Evolutionary conservation across 2,797 vertebrate genomes (phyloP).

Genomic region (Glyptemys insculpta): DNA sequence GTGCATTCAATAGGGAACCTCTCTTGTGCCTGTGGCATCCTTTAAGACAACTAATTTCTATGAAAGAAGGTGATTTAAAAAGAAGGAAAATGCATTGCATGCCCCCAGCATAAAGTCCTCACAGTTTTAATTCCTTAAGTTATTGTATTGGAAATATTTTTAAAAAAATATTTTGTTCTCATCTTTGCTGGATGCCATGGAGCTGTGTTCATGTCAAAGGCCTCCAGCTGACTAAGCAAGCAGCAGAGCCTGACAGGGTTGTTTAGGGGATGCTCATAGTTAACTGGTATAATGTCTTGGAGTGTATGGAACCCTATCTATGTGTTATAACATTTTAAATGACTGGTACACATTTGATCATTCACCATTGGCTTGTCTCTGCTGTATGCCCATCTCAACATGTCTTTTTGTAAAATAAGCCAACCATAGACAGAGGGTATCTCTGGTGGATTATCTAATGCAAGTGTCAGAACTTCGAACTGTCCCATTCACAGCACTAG

Average conservation of each 20-base stretch:
- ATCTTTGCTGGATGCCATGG: not conserved
- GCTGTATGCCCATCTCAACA: not conserved
- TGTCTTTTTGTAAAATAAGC: not conserved
- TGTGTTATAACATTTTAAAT: not conserved
- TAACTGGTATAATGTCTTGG: not conserved
- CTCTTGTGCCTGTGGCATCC: not conserved
- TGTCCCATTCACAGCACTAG: not conserved
- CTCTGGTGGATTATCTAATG: not conserved
- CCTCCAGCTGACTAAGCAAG: not conserved
- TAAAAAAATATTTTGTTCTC: not conserved
- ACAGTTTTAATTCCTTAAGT: not conserved
- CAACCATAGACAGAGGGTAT: not conserved
- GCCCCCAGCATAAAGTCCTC: not conserved
- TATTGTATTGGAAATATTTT: not conserved
- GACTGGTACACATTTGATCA: not conserved
- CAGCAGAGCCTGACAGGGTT: not conserved
- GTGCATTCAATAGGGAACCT: fast-evolving
- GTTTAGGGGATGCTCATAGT: not conserved
- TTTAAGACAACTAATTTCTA: not conserved
- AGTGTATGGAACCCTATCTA: not conserved
- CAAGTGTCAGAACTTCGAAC: not conserved
- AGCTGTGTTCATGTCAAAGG: not conserved
- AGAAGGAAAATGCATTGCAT: not conserved
- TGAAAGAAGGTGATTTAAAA: not conserved
- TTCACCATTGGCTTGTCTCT: not conserved